These are phyloP conservation scores for Imbricaverruca yamaguchii DNA, from an alignment of 2,888 invertebrate species.

Conservation along the genomic window DNA sequence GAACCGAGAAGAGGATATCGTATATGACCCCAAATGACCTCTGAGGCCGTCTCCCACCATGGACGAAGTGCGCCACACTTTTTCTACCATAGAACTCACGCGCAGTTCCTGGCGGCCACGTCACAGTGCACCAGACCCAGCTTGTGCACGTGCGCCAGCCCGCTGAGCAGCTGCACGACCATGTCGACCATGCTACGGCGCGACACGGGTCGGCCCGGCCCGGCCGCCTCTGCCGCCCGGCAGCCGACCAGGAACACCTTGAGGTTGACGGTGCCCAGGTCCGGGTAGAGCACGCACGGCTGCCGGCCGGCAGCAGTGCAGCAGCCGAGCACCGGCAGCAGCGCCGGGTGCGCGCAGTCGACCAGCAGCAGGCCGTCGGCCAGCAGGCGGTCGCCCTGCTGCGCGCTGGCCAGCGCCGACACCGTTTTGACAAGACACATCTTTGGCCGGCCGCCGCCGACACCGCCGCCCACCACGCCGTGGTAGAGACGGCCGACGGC, in stretches of 20 bases:
- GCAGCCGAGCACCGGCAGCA: constrained; percentile 32
- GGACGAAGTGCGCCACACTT: too few relatives aligned
- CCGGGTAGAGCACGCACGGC: constrained; percentile 32
- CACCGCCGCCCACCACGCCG: not conserved
- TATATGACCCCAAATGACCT: too few relatives aligned
- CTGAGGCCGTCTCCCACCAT: too few relatives aligned
- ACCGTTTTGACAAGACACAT: not conserved
- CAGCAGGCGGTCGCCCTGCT: constrained; percentile 29
- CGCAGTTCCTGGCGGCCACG: constrained; percentile 19
- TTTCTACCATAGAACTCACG: not conserved
- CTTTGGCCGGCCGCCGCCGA: not conserved
- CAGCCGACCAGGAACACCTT: constrained; percentile 26
- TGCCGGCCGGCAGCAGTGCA: constrained; percentile 30
- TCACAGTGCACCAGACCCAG: constrained; percentile 1
- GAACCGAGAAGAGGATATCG: too few relatives aligned
- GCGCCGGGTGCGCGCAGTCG: constrained; percentile 30
- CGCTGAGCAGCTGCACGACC: constrained; percentile 14
- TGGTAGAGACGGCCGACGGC: constrained; percentile 28
- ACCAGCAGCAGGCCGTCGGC: constrained; percentile 31
- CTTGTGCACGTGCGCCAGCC: not conserved
- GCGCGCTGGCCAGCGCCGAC: constrained; percentile 22
- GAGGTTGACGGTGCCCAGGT: constrained; percentile 30
- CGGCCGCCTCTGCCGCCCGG: not conserved
- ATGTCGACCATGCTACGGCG: constrained; percentile 8
- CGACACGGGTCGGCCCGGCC: not conserved